phyloP scores from a whole-genome alignment of 2,888 invertebrate genomes.

The Phaonia tiefii region DNA sequence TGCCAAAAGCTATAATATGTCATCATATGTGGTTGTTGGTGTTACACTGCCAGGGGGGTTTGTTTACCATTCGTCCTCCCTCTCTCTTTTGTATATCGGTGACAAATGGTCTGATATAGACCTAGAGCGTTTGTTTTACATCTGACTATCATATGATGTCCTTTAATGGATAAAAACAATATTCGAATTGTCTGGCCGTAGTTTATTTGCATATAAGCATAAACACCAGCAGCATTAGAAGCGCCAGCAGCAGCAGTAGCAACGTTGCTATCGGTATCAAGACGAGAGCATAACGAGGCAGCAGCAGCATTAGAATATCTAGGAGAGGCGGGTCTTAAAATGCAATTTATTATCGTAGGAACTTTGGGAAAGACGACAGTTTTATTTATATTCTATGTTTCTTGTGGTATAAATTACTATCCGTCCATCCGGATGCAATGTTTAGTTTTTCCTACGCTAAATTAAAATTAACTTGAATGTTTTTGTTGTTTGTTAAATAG shows the following conservation, averaged over 20 bases:
- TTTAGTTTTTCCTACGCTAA: slow-evolving; percentile 2
- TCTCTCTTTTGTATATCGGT: not conserved
- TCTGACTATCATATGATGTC: too few relatives aligned
- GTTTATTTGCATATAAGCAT: slow-evolving; percentile 18
- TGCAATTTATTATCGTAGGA: slow-evolving; percentile 62
- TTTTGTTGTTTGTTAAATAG: too few relatives aligned
- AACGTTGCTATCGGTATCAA: too few relatives aligned
- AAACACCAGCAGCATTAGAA: not conserved
- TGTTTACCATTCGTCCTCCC: too few relatives aligned
- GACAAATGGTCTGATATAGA: too few relatives aligned
- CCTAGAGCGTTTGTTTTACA: too few relatives aligned
- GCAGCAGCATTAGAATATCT: not conserved
- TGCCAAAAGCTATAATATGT: slow-evolving; percentile 63
- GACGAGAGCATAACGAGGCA: not conserved
- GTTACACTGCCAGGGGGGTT: too few relatives aligned
- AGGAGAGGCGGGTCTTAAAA: slow-evolving; percentile 53
- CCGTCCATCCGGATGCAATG: too few relatives aligned
- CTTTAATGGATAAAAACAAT: slow-evolving; percentile 34
- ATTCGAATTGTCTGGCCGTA: slow-evolving; percentile 9
- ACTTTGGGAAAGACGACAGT: slow-evolving; percentile 49
- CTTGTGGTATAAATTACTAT: slow-evolving; percentile 42
- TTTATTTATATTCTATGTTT: slow-evolving; percentile 24
- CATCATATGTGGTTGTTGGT: slow-evolving; percentile 43
- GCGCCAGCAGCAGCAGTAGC: not conserved
- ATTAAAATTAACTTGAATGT: slow-evolving; percentile 14